These are phyloP conservation scores for Ochlodes sylvanus DNA, from an alignment of 2,888 invertebrate species.

Conservation along the genomic window DNA sequence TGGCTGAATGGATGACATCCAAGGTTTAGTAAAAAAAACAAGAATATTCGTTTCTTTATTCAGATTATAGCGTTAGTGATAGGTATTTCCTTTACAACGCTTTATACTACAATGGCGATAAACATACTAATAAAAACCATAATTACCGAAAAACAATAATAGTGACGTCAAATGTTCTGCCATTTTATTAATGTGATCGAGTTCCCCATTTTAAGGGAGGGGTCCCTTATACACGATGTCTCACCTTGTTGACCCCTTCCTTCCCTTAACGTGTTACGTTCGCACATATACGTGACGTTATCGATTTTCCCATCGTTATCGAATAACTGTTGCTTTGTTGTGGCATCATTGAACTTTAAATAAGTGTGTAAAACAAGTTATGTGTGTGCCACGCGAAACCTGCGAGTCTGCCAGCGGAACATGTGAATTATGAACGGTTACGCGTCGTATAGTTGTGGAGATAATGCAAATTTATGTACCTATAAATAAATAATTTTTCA, in stretches of 20 bases:
- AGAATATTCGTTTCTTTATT: too few species aligned
- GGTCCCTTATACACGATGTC: too few species aligned
- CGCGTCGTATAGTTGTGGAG: background rate
- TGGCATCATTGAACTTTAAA: conserved; percentile 1
- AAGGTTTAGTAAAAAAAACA: background rate
- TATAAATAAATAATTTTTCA: too few species aligned
- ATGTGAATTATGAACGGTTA: conserved; percentile 21
- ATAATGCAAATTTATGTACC: background rate
- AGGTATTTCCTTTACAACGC: too few species aligned
- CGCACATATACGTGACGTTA: background rate
- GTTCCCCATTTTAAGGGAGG: too few species aligned
- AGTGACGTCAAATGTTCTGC: too few species aligned
- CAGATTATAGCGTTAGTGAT: too few species aligned
- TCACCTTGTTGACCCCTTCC: too few species aligned
- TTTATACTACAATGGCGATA: too few species aligned
- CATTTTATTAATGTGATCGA: too few species aligned
- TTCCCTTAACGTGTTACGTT: background rate
- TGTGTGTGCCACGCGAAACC: background rate
- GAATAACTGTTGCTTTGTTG: background rate
- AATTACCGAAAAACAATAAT: too few species aligned
- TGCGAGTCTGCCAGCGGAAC: conserved; percentile 9
- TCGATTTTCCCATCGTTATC: background rate
- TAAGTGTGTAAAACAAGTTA: background rate
- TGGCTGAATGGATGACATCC: background rate
- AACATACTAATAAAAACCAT: too few species aligned